Conservation (phyloP, 2,888 invertebrate genomes). For the Andrena bucephala region DNA sequence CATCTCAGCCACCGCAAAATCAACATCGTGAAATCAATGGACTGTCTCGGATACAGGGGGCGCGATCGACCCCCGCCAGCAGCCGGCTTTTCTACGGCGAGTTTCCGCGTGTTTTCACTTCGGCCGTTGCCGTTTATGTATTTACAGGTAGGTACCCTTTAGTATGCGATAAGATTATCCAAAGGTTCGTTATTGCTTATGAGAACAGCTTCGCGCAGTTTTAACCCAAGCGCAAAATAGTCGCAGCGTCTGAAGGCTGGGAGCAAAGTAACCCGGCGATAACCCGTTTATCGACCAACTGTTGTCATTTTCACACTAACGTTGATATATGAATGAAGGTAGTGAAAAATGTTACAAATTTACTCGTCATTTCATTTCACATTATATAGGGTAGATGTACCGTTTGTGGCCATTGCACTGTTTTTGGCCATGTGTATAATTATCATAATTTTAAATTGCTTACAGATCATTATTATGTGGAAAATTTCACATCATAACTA, state of each 20-base stretch:
- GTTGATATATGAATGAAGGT: too few species aligned
- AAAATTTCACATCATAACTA: too few species aligned
- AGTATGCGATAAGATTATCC: background rate
- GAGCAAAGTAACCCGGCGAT: background rate
- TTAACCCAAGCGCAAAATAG: constrained; percentile 1
- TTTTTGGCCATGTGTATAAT: too few species aligned
- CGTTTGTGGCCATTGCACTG: too few species aligned
- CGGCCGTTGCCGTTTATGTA: constrained; percentile 10
- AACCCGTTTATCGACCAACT: background rate
- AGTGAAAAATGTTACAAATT: too few species aligned
- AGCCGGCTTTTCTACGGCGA: background rate
- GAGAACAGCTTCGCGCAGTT: constrained; percentile 1
- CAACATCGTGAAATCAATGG: constrained; percentile 71
- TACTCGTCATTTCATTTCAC: too few species aligned
- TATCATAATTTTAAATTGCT: too few species aligned
- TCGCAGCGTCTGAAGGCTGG: background rate
- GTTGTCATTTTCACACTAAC: background rate
- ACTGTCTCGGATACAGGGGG: constrained; percentile 37
- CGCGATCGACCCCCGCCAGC: constrained; percentile 31
- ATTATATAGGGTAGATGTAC: too few species aligned
- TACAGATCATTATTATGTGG: too few species aligned
- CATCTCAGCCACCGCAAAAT: constrained; percentile 64
- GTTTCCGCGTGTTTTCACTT: background rate
- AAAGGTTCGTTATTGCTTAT: background rate
- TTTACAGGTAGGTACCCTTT: constrained; percentile 8